A percentile compares a stretch with the other conserved stretches of the same genome.
phyloP scores from a whole-genome alignment of 2,888 invertebrate genomes.

The Caenorhabditis sp. region DNA sequence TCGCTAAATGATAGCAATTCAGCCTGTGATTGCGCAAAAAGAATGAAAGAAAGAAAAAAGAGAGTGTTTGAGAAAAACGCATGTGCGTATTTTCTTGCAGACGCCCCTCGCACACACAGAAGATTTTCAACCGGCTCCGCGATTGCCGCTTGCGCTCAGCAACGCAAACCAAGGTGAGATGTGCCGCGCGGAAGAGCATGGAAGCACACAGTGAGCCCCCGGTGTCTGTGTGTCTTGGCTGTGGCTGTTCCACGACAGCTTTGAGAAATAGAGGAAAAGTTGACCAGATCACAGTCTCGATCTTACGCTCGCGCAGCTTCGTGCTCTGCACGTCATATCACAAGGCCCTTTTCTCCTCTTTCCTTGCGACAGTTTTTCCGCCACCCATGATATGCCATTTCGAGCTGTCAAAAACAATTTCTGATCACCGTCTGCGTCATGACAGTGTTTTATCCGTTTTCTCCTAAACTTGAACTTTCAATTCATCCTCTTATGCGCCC shows the following conservation, averaged over 20 bases:
- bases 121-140: constrained; percentile 51
- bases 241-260: constrained; percentile 39
- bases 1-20: constrained; percentile 44
- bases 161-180: constrained; percentile 41
- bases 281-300: constrained; percentile 11
- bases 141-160: constrained; percentile 27
- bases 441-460: not conserved
- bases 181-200: constrained; percentile 43
- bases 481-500: constrained; percentile 4
- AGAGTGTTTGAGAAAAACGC: constrained; percentile 51
- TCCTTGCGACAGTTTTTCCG: constrained; percentile 38
- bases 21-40: constrained; percentile 35
- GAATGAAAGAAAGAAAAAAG: constrained; percentile 25
- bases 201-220: constrained; percentile 29
- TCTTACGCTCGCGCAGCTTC: constrained; percentile 29
- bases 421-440: constrained; percentile 21
- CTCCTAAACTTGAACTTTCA: constrained; percentile 38
- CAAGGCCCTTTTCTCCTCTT: not conserved
- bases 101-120: constrained; percentile 38
- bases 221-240: constrained; percentile 13
- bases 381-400: constrained; percentile 54
- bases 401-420: constrained; percentile 59
- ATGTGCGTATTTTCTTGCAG: constrained; percentile 36
- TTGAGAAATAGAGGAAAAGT: constrained; percentile 22
- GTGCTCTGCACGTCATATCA: constrained; percentile 59